These are phyloP conservation scores for Priocnemis perturbator DNA, from an alignment of 2,888 invertebrate species.

Conservation along the genomic window DNA sequence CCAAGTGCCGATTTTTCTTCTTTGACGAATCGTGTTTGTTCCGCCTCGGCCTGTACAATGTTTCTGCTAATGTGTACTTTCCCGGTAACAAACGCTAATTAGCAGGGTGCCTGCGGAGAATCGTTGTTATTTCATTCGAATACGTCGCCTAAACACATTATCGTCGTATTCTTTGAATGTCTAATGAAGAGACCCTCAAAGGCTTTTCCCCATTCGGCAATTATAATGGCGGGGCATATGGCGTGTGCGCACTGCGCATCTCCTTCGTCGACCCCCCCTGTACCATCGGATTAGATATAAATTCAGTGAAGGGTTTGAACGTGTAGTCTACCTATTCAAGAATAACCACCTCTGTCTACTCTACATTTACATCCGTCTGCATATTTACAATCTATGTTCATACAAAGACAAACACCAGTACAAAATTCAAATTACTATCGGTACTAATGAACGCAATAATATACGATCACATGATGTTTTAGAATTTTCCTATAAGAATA, in stretches of 20 bases:
- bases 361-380: too few species aligned
- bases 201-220: slow-evolving; percentile 22
- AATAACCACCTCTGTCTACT: too few species aligned
- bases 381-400: too few species aligned
- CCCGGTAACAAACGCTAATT: not conserved
- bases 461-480: too few species aligned
- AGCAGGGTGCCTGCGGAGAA: not conserved
- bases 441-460: too few species aligned
- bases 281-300: slow-evolving; percentile 45
- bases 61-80: too few species aligned
- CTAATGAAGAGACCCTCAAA: slow-evolving; percentile 14
- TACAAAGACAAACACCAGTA: too few species aligned
- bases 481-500: too few species aligned
- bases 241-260: slow-evolving; percentile 57
- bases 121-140: not conserved
- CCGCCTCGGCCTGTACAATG: too few species aligned
- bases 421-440: too few species aligned
- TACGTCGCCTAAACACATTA: not conserved
- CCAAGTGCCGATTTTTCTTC: too few species aligned
- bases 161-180: not conserved
- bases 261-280: slow-evolving; percentile 47
- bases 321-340: not conserved
- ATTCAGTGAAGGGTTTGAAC: slow-evolving; percentile 50
- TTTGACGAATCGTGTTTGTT: too few species aligned
- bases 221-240: slow-evolving; percentile 38